Percentiles rank a stretch among this genome's conserved stretches.
Evolutionary conservation across 1,140 invertebrate species (phyloP).

Genomic region (Drosophila erecta): DNA sequence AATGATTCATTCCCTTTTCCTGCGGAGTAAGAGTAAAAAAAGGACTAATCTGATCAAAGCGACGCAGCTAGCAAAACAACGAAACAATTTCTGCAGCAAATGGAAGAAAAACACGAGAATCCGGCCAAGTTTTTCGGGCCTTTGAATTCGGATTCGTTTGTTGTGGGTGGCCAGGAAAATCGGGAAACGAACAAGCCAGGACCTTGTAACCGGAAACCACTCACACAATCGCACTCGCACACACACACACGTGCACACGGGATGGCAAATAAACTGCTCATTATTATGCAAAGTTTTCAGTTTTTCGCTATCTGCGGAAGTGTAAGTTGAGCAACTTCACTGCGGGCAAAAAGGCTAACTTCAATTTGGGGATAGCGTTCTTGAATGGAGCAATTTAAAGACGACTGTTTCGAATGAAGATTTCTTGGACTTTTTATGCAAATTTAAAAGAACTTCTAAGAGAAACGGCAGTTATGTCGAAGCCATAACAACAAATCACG

Average conservation of each 20-base stretch:
- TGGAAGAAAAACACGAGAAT: constrained; percentile 74
- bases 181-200: constrained; percentile 20
- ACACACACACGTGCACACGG: constrained; percentile 11
- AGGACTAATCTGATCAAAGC: constrained; percentile 74
- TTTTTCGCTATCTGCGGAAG: constrained; percentile 52
- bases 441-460: not conserved
- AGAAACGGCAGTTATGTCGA: too few relatives aligned
- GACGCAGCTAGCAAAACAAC: constrained; percentile 58
- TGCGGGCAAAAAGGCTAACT: not conserved
- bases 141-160: constrained; percentile 48
- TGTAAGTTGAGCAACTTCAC: constrained; percentile 47
- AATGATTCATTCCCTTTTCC: constrained; percentile 14
- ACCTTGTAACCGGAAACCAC: constrained; percentile 63
- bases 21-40: not conserved
- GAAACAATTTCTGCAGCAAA: constrained; percentile 68
- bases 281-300: constrained; percentile 78
- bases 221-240: constrained; percentile 27
- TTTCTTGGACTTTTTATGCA: too few relatives aligned
- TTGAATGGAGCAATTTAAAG: not conserved
- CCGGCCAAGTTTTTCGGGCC: constrained; percentile 52
- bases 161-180: constrained; percentile 54
- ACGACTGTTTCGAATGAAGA: not conserved
- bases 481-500: too few relatives aligned
- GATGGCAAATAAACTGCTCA: constrained; percentile 71
- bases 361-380: not conserved